Base-by-base conservation (phyloP, 1,140 invertebrate species). In the Scaptomyza graminum region DNA sequence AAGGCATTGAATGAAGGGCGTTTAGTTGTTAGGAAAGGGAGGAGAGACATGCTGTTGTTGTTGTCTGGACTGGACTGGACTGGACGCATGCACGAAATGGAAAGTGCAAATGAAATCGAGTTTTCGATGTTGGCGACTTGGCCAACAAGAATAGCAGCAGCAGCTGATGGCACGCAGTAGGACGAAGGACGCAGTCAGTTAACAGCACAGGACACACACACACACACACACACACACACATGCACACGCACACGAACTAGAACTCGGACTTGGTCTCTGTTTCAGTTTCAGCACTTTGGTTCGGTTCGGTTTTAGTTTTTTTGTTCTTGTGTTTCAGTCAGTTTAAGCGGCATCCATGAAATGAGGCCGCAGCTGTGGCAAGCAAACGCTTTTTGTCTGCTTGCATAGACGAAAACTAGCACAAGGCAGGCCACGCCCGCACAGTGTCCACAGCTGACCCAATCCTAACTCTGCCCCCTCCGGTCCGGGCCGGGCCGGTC, bases 401-500 rank as follows among this genome's bases (percentile, higher is more conserved):
- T 57, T 78, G 76, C 68, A 76, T 55, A 77, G 74, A 57, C 69
- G 39, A 49, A 70, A 84, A 84, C 74, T 84, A 73, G 81, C 81
- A 84, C 81, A 84, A 77, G 82, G 77, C 82, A 80, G 81, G 37
- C 76, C 60, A 79, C 80, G 69, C 79, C 75, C 80, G n/a, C n/a
- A 77, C 74, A 9, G 4, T 28, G 47, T 12, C 18, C 52, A 41
- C 55, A 74, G 57, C 55, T 73, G 62, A 69, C 68, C 74, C 76
- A 64, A 56, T 59, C 28, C 25, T n/a, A 12, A 8, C 43, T 39
- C n/a, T 37, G 8, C 7, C 34, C 49, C 22, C 18, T 46, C 39
- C 44, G 6, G 28, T 31, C n/a, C 18, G 18, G 18, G 13, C 7
- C 31, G 31, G 18, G 18, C 7, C n/a, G 4, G 31, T 39, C 44